phyloP scores from a whole-genome alignment of 2,797 vertebrate species.

The Cirrhinus molitorella region DNA sequence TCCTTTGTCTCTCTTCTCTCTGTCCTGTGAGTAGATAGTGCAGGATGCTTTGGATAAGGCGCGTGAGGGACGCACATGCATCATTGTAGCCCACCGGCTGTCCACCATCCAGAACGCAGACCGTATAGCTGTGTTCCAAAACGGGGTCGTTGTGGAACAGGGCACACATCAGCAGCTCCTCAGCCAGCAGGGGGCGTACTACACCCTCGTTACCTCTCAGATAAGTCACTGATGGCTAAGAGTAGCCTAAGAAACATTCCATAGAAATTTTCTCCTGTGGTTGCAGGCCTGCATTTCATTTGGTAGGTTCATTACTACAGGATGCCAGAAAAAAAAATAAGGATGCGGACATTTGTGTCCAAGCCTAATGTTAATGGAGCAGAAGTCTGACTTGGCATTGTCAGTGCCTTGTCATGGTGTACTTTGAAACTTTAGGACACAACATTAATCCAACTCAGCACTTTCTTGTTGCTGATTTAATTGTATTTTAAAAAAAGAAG shows the following conservation, averaged over 20 bases:
- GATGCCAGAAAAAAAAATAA: neutral
- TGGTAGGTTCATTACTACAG: neutral
- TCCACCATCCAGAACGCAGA: conserved; percentile 94
- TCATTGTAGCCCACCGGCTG: conserved; percentile 91
- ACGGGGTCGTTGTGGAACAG: conserved; percentile 83
- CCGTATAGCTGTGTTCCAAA: conserved; percentile 87
- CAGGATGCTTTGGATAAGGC: conserved; percentile 93
- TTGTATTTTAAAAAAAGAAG: neutral
- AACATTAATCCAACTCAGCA: neutral
- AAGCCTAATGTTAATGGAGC: neutral
- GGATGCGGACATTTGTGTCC: neutral
- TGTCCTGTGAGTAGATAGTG: conserved; percentile 81
- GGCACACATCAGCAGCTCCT: conserved; percentile 94
- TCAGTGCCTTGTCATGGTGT: neutral
- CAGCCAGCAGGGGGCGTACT: conserved; percentile 85
- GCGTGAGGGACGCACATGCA: conserved; percentile 90
- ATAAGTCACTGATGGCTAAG: conserved; percentile 61
- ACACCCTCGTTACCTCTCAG: conserved; percentile 88
- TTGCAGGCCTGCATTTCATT: neutral
- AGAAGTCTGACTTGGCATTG: neutral
- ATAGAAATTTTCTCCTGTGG: neutral
- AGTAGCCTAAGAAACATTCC: neutral
- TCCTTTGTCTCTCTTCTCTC: neutral
- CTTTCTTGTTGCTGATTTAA: conserved; percentile 13
- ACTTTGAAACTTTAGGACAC: neutral